Evolutionary conservation across 2,888 invertebrate species (phyloP).

Genomic region (Diaperis boleti): DNA sequence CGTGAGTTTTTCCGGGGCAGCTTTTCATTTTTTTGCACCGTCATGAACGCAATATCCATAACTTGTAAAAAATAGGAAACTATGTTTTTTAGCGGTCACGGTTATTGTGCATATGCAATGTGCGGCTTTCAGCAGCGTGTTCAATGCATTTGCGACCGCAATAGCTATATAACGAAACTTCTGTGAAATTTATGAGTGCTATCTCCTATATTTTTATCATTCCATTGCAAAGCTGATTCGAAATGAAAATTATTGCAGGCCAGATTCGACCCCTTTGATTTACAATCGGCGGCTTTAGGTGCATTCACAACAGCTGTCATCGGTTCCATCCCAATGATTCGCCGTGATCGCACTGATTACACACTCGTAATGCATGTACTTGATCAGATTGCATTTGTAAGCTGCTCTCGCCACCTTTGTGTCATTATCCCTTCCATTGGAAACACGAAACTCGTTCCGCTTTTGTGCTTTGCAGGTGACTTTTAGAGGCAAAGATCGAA

Average conservation of each 20-base stretch:
- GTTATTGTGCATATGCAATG: not conserved
- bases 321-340: not conserved
- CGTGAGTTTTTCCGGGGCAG: too few species aligned
- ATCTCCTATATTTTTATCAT: conserved; percentile 18
- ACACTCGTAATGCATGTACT: not conserved
- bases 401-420: not conserved
- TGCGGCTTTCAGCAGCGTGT: not conserved
- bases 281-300: conserved; percentile 1
- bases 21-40: too few species aligned
- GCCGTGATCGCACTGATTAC: not conserved
- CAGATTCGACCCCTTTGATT: conserved; percentile 7
- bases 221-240: not conserved
- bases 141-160: not conserved
- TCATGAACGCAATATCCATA: conserved; percentile 1
- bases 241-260: conserved; percentile 20
- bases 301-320: conserved; percentile 1
- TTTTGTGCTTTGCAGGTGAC: too few species aligned
- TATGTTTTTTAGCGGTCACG: not conserved
- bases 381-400: conserved; percentile 1
- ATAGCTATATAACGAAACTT: not conserved
- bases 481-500: too few species aligned
- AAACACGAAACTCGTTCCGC: not conserved
- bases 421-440: too few species aligned
- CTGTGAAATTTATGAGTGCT: conserved; percentile 4
- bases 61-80: not conserved